Base-by-base conservation (phyloP, 1,140 invertebrate genomes). In the Pissodes strobi region DNA sequence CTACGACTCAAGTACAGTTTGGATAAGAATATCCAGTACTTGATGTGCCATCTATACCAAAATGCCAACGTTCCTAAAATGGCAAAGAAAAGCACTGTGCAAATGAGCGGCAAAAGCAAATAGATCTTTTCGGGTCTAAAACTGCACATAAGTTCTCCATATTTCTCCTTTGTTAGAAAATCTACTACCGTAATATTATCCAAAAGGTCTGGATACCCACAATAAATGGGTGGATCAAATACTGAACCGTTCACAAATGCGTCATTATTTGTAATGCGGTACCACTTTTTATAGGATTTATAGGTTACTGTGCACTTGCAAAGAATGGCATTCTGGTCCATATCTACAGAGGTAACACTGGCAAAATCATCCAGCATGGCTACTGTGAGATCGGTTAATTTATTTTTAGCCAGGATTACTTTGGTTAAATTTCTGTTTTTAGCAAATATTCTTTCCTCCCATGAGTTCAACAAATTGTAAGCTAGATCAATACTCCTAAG, bases 311-410 rank as follows among this genome's bases (percentile, higher is more conserved):
- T 19, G 15, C 83, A 84, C 58, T 83, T 81, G 65, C 84, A 86
- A 39, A 80, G 74, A 59, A 84, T 82, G 4, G 82, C 77, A 72
- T 86, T 86, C 25, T 78, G 73, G 57, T 75, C 73, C 2, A 85
- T 43, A 51, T 84, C 76, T 21, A 86, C 73, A 49, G 74, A 65
- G 1, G 72, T 56, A 10, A 85, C 69, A 56, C 77, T 77, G 22
- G 71, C 72, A 25, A 85, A 81, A 68, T 86, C 84, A 60, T 80
- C 66, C 25, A 84, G 74, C 83, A 86, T 85, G n/a, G 78, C 79
- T 25, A 77, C 37, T 10, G 79, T 82, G 15, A 85, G 76, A 62
- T 80, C 78, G 5, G 80, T 78, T 39, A 86, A 78, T 74, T 82
- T 82, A 70, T 86, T 86, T 23, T 81, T 76, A 2, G 74, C 74